Evolutionary conservation across 2,888 invertebrate species (phyloP).

Genomic region (Resseliella maxima): DNA sequence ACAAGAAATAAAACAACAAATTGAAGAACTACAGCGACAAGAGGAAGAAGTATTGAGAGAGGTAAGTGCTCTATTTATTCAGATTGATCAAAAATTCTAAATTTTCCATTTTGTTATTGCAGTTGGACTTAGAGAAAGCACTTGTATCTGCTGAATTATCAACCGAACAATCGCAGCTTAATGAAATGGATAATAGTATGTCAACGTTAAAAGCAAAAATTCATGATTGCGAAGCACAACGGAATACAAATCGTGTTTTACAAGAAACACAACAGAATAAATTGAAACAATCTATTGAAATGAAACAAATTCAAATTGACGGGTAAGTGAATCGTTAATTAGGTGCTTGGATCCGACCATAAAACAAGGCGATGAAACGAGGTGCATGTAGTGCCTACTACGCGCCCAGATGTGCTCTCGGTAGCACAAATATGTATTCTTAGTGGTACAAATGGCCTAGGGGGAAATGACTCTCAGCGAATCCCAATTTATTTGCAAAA

Average conservation of each 20-base stretch:
- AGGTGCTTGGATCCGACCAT: no score
- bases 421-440: no score
- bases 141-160: constrained; percentile 87
- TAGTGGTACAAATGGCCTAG: no score
- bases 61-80: no score
- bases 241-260: constrained; percentile 76
- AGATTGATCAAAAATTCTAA: neutral
- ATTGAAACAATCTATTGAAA: constrained; percentile 78
- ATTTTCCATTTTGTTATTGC: constrained; percentile 58
- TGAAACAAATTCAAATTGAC: constrained; percentile 74
- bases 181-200: constrained; percentile 79
- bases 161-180: constrained; percentile 79
- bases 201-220: constrained; percentile 76
- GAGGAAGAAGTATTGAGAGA: constrained; percentile 84
- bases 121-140: constrained; percentile 91
- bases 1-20: constrained; percentile 78
- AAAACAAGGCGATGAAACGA: no score
- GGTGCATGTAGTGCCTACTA: no score
- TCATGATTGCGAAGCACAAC: constrained; percentile 80
- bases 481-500: no score
- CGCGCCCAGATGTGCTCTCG: no score
- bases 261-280: constrained; percentile 82
- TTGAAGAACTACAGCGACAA: constrained; percentile 85
- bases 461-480: no score
- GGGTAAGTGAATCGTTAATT: no score